Conservation (phyloP, 2,113 vertebrate species). For the Seriola quinqueradiata region DNA sequence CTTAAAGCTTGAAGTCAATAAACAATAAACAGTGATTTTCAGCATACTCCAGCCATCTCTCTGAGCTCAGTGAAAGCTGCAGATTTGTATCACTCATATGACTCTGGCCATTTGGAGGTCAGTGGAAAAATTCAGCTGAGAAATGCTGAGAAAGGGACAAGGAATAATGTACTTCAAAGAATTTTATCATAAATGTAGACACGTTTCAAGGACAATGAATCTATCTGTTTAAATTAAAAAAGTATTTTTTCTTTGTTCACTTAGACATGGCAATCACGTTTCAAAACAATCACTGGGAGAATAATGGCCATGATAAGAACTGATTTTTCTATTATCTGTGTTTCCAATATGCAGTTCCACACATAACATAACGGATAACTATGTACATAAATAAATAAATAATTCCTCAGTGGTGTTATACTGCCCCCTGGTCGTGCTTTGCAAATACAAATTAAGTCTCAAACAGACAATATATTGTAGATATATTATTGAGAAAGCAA, state of each 20-base stretch:
- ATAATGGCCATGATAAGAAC: constrained; percentile 4
- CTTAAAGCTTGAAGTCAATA: constrained; percentile 54
- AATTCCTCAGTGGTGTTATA: constrained; percentile 41
- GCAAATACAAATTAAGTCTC: background rate
- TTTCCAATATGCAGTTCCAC: background rate
- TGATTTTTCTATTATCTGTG: constrained; percentile 6
- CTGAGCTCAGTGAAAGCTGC: constrained; percentile 47
- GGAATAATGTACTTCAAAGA: background rate
- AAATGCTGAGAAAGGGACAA: constrained; percentile 10
- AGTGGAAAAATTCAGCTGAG: background rate
- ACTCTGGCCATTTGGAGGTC: constrained; percentile 33
- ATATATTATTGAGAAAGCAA: constrained; percentile 9
- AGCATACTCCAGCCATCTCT: constrained; percentile 50
- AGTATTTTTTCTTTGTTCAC: background rate
- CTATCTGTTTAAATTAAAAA: constrained; percentile 9
- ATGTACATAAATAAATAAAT: constrained; percentile 9
- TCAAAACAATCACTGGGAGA: background rate
- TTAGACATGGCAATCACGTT: background rate
- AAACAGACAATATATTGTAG: background rate
- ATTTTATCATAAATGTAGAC: constrained; percentile 33
- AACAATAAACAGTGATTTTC: constrained; percentile 60
- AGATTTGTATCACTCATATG: constrained; percentile 37
- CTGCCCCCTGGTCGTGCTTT: constrained; percentile 66
- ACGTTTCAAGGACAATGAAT: constrained; percentile 34
- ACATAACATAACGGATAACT: background rate